Percentiles rank a stretch among this genome's conserved stretches.
Conservation (phyloP, 2,797 vertebrate species). For the Limosa lapponica region DNA sequence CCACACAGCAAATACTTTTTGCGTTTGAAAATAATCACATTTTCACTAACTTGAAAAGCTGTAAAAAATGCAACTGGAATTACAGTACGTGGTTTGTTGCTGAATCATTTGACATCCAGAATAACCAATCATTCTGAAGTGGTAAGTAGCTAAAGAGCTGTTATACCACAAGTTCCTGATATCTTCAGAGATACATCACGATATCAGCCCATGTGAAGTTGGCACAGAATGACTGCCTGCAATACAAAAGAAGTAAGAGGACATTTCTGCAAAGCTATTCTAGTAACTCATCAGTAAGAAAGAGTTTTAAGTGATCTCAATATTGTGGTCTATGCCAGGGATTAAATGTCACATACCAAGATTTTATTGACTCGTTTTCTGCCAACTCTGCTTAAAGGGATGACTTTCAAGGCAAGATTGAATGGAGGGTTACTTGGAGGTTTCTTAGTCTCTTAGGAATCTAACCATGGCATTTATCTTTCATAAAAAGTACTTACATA, state of each 20-base stretch:
- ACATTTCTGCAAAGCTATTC: background rate
- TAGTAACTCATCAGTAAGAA: background rate
- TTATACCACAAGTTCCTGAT: background rate
- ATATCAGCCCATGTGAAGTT: background rate
- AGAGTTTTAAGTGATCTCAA: background rate
- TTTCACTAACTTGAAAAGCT: background rate
- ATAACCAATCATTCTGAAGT: background rate
- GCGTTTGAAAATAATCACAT: background rate
- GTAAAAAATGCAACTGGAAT: background rate
- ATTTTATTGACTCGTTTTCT: slow-evolving; percentile 38
- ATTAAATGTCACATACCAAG: slow-evolving; percentile 42
- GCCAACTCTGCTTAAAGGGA: slow-evolving; percentile 23
- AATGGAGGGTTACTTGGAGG: background rate
- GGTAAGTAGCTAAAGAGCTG: background rate
- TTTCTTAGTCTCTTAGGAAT: slow-evolving; percentile 9
- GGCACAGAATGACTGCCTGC: background rate
- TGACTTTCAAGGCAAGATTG: background rate
- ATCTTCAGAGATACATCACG: background rate
- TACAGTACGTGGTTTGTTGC: background rate
- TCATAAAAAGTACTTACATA: slow-evolving; percentile 7
- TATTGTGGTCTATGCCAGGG: background rate
- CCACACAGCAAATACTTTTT: background rate
- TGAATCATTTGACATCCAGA: background rate
- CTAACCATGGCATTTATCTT: slow-evolving; percentile 18
- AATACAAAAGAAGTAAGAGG: background rate